phyloP scores from a whole-genome alignment of 2,888 invertebrate genomes.

The Rhagonycha lutea region DNA sequence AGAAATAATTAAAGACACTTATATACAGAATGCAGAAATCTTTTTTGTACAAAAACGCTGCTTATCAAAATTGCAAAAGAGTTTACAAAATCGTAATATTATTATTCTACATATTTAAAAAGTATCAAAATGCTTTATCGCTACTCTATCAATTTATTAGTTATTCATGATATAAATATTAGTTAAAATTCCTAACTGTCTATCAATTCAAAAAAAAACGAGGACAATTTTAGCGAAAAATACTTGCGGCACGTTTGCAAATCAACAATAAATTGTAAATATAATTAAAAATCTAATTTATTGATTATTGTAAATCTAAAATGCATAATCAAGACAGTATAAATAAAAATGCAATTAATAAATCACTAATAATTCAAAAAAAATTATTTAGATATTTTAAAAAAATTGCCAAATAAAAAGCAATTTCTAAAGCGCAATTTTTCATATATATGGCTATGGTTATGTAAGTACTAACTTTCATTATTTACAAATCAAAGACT shows the following conservation, averaged over 20 bases:
- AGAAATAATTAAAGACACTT: conserved; percentile 33
- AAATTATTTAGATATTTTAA: not conserved
- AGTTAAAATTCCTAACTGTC: not conserved
- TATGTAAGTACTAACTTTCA: conserved; percentile 21
- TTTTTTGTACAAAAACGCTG: conserved; percentile 31
- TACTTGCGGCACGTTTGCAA: not conserved
- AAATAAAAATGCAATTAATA: not conserved
- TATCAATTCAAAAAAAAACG: not conserved
- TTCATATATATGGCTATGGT: conserved; percentile 29
- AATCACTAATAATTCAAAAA: not conserved
- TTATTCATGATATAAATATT: not conserved
- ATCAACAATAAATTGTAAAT: not conserved
- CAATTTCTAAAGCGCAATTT: conserved; percentile 17
- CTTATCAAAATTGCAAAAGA: conserved; percentile 15
- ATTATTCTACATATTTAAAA: conserved; percentile 28
- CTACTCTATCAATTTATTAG: not conserved
- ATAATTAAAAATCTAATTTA: not conserved
- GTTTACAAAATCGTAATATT: conserved; percentile 16
- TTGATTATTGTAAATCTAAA: not conserved
- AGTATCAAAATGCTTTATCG: conserved; percentile 25
- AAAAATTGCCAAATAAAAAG: conserved; percentile 3
- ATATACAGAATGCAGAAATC: conserved; percentile 35
- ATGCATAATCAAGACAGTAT: not conserved
- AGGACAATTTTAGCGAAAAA: not conserved
- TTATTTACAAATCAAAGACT: conserved; percentile 20